Evolutionary conservation across 2,797 vertebrate species (phyloP), one percentile per base, ranked within the genome.

Genomic region (Bufotes viridis): DNA sequence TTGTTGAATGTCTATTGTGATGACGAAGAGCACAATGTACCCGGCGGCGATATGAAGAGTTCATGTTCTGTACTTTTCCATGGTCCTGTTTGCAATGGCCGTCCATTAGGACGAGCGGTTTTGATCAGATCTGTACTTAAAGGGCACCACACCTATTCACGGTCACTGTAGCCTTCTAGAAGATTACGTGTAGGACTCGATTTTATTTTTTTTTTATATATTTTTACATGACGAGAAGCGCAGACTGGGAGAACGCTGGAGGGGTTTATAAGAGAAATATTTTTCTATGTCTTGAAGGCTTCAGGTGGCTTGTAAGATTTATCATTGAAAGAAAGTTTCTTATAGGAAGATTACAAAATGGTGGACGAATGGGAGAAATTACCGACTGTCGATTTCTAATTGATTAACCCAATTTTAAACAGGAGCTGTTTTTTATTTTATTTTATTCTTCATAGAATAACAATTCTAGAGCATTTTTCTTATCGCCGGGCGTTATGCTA

Each of bases 271-370:
- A 93, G 74, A 93, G 87, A 92, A 93, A 91, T 95, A 95, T 95
- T 96, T 95, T 95, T 95, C 90, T 95, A 95, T 90, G 90, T 91
- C 87, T 91, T 88, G 90, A 91, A 90, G 90, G 42, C 13, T 42
- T 9, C 2, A 10, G 1, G 7, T 72, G 18, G 8, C 18, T 91
- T 63, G 26, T 67, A 22, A 42, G 24, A 15, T 69, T 69, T 69
- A 17, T 20, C 34, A 49, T 10, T 74, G 26, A 18, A 20, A 18
- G 29, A 17, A 49, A 42, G 17, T 18, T 70, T 29, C 13, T 8
- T 74, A 42, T 49, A 20, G 17, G 29, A 74, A 42, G 15, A 18
- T 18, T 42, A 6, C 18, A 20, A 42, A 20, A 9, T 34, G 15
- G 17, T 5, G 67, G 17, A 14, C 2, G 1, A 10, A 22, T 20